A percentile compares a stretch with the other conserved stretches of the same genome.
Evolutionary conservation across 2,113 vertebrate genomes (phyloP).

Genomic region (Strigops habroptila): DNA sequence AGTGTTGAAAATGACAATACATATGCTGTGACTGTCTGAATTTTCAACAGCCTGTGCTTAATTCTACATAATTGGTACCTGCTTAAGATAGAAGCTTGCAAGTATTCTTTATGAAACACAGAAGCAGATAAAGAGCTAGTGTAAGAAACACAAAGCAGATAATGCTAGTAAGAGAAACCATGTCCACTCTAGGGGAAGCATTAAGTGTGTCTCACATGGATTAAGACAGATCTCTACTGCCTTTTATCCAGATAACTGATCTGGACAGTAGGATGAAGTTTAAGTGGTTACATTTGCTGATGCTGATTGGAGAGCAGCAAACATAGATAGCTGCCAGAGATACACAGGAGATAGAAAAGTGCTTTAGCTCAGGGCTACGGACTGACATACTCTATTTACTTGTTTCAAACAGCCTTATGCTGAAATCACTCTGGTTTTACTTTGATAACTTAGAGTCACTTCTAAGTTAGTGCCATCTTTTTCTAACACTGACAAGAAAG

Average conservation of each 20-base stretch:
- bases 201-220: conserved; percentile 57
- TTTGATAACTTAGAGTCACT: not conserved
- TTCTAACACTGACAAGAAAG: not conserved
- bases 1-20: conserved; percentile 44
- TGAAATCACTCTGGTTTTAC: not conserved
- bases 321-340: conserved; percentile 44
- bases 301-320: conserved; percentile 48
- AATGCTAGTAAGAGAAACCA: conserved; percentile 54
- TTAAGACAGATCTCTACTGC: conserved; percentile 59
- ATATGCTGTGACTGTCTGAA: conserved; percentile 56
- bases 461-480: not conserved
- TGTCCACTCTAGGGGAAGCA: conserved; percentile 1
- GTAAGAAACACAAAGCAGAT: conserved; percentile 74
- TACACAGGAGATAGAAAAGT: conserved; percentile 11
- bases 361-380: conserved; percentile 23
- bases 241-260: conserved; percentile 74
- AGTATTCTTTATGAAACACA: conserved; percentile 57
- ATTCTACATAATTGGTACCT: conserved; percentile 64
- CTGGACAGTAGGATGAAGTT: conserved; percentile 69
- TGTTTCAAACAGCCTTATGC: conserved; percentile 6
- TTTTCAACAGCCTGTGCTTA: conserved; percentile 67
- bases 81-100: conserved; percentile 57
- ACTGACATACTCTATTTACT: not conserved
- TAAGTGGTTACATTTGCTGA: conserved; percentile 72
- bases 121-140: conserved; percentile 67